Base-by-base conservation (phyloP, 2,113 vertebrate species). In the Herpetotheres cachinnans region DNA sequence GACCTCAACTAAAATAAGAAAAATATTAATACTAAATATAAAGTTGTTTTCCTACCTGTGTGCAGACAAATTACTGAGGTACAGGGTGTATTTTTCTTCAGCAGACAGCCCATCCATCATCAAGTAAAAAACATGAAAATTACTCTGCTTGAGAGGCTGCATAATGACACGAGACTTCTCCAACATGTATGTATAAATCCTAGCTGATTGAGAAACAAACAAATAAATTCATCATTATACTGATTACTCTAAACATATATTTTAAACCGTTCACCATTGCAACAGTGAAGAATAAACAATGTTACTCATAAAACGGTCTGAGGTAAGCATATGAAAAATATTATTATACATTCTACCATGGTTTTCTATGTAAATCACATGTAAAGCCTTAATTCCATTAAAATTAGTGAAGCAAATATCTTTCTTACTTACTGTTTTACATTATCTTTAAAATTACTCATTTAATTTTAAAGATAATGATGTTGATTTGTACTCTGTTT, bases 51-150 rank as follows among this genome's bases (percentile, higher is more conserved):
- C 97, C 94, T 97, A 99, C 98, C 99, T 98, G 96, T 98, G 98
- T 62, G 98, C 90, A 80, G 97, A 97, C 66, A 98, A 87, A 89
- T 98, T 98, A 96, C 95, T 98, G 73, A 99, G 98, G 97, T 98
- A 98, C 80, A 99, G 97, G 25, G 93, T 74, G 22, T 97, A 98
- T 97, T 98, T 99, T 95, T 99, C 99, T 87, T 99, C 99, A 16
- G 98, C 86, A 36, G 99, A 98, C 69, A 99, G 90, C 10, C 99
- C 99, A 71, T 99, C 99, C 96, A 99, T 98, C 98, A 99, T 97
- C 97, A 99, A 95, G 94, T 99, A 98, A 98, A 99, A 99, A 95
- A 99, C 95, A 95, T 97, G 98, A 92, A 99, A 99, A 96, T 98
- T 99, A 92, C 98, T 98, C 91, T 99, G 99, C 49, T 98, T 98